Base-by-base conservation (phyloP, 2,888 invertebrate species). In the Aphidoletes aphidimyza region DNA sequence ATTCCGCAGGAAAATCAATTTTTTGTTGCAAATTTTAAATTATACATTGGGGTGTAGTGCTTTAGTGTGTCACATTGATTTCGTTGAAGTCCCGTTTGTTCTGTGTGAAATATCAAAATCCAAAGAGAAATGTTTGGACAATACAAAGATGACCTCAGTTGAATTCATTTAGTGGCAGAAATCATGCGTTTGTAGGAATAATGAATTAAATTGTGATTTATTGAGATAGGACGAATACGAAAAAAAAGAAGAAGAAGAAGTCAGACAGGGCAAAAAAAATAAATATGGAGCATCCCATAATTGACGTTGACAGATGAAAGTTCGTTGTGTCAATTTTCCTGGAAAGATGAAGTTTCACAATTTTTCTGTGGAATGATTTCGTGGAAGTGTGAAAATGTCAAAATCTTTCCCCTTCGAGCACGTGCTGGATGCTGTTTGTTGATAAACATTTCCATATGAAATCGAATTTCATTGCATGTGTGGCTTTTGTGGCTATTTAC, bases 221-320 rank as follows among this genome's bases (percentile, higher is more conserved):
- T 14, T 30, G 30, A 69, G 30, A 11, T 30, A 11, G 17, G 30
- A 69, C 3, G 30, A 30, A 69, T 69, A 30, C 8, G 34, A 69
- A 69, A 69, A 54, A 69, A 14, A 69, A 69, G 69, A 69, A 69
- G 69, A 69, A 69, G 69, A 69, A 69, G 69, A 69, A 69, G 69
- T 69, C 54, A 69, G 69, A 34, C 3, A 30, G 14, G 34, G 34
- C n/a, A n/a, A 34, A 69, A 69, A 69, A 69, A 69, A 69, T 69
- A 69, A 69, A 69, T 69, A 69, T 69, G 69, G 69, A 69, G 69
- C 69, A 69, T 69, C 69, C 69, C 69, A 69, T 30, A 30, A 30
- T 69, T 69, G 69, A 69, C 30, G 14, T 6, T 69, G 69, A 69
- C 69, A 69, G 69, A 69, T 69, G 34, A 26, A 30, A 5, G 14